Evolutionary conservation across 2,888 invertebrate species (phyloP), one percentile per base, ranked within the genome.

Genomic region (Clanis bilineata): DNA sequence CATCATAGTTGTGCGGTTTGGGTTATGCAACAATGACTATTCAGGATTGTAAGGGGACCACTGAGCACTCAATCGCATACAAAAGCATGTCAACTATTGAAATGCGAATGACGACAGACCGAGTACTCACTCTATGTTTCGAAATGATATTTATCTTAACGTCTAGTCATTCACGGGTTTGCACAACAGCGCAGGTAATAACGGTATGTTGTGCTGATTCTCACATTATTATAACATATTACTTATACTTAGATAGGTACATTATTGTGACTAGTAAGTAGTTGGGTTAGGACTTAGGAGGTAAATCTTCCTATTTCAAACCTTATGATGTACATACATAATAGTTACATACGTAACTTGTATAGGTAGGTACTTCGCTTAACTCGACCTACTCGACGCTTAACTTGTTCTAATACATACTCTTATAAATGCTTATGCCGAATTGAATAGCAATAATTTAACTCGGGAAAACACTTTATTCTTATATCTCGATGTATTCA

Each of bases 121-220:
- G 54, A 64, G 73, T 73, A 74, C 70, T 71, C 65, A 71, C 67
- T 66, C 64, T 62, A 59, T 38, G 76, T 89, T 85, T 82, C 83
- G 82, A 83, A 86, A 88, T 74, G 67, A 69, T 77, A 71, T 80
- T 77, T 79, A 81, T 76, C 77, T 77, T 58, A 80, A 79, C 77
- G 81, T 77, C 77, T 77, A 73, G 78, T 80, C 77, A 76, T 79
- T 81, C 77, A 73, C 70, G 66, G 69, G 70, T 80, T 85, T 83
- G 73, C 85, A 79, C 82, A 85, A 85, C 77, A 64, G 62, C 70
- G 67, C n/a, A n/a, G n/a, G n/a, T n/a, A n/a, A n/a, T 36, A 36
- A 36, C 9, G 12, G 36, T 72, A 64, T 70, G 74, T 70, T 77
- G 78, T 72, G 70, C 78, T 72, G 71, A 74, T 85, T 86, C 85